phyloP scores from a whole-genome alignment of 2,113 vertebrate species.

The Gnathonemus echidnorhynchus region DNA sequence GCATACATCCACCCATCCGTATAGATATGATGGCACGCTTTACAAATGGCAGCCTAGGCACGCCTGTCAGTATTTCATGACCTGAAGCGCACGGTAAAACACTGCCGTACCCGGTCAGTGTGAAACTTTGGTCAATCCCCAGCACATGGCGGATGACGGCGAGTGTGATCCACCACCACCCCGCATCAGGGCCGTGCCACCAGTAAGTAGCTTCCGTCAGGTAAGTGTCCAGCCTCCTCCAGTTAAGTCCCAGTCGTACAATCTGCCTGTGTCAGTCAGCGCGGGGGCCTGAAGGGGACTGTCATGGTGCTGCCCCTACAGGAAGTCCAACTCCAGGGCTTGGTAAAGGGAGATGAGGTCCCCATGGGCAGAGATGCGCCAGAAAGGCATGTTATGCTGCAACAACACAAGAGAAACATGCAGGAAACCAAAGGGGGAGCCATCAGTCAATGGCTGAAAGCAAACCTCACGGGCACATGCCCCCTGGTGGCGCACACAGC shows the following conservation, averaged over 20 bases:
- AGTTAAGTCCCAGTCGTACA: neutral
- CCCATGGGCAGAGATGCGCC: slow-evolving; percentile 88
- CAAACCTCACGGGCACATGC: neutral
- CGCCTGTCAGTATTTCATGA: neutral
- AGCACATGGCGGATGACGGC: neutral
- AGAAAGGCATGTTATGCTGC: slow-evolving; percentile 99
- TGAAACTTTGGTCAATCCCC: slow-evolving; percentile 34
- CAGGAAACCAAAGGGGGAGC: neutral
- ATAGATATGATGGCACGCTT: neutral
- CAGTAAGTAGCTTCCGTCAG: slow-evolving; percentile 58
- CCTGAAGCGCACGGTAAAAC: neutral
- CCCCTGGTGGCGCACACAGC: neutral
- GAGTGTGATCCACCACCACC: neutral
- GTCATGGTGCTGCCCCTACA: slow-evolving; percentile 56
- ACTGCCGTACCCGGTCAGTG: slow-evolving; percentile 2
- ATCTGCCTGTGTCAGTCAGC: neutral
- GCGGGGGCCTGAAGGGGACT: neutral
- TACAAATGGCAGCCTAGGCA: neutral
- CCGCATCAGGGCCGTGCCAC: slow-evolving; percentile 40
- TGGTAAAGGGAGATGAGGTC: slow-evolving; percentile 94
- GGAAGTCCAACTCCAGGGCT: slow-evolving; percentile 92
- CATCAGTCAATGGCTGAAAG: neutral
- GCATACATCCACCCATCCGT: neutral
- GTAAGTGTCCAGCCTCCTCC: slow-evolving; percentile 21
- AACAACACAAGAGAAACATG: slow-evolving; percentile 21